Evolutionary conservation across 2,113 vertebrate genomes (phyloP), one percentile per base, ranked within the genome.

Genomic region (Dasyornis broadbenti): DNA sequence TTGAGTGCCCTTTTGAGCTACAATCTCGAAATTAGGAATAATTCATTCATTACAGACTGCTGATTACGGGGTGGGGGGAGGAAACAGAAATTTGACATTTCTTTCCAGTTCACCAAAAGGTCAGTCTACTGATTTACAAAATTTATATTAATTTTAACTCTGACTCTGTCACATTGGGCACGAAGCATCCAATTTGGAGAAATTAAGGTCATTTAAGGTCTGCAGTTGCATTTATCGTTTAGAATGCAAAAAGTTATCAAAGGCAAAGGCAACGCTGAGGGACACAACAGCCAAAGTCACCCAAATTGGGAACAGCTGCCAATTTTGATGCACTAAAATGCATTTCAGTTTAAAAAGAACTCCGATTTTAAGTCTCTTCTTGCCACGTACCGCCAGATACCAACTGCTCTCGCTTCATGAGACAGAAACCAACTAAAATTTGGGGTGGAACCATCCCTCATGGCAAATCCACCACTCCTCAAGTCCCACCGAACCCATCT

Each of bases 41-140:
- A 96, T 93, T 95, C 95, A 92, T 97, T 97, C 93, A 94, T 93
- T 96, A 94, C 90, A 92, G 90, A 57, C 79, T 75, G 60, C 88
- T 90, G 95, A 96, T 95, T 94, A 80, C 15, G 30, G 53, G 28
- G 17, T n/a, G 24, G 60, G 12, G 7, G 8, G 14, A 39, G 21
- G 42, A 37, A 87, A 15, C 45, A 86, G 79, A 95, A 96, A 96
- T 89, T 12, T 95, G 95, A 96, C 95, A 96, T 96, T 97, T 95
- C 92, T 93, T 96, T 90, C 92, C 92, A 97, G 96, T 96, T 96
- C 96, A 96, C 88, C 86, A 82, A 95, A 97, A 97, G 94, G 95
- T 95, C 94, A 94, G 76, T 19, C 88, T 89, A 83, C 93, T 95
- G 95, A 96, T 96, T 96, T 93, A 95, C 95, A 93, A 94, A 94